Percentiles rank a stretch among this genome's conserved stretches.
These are phyloP conservation scores for Ylistrum balloti DNA, from an alignment of 1,140 invertebrate species.

Conservation along the genomic window DNA sequence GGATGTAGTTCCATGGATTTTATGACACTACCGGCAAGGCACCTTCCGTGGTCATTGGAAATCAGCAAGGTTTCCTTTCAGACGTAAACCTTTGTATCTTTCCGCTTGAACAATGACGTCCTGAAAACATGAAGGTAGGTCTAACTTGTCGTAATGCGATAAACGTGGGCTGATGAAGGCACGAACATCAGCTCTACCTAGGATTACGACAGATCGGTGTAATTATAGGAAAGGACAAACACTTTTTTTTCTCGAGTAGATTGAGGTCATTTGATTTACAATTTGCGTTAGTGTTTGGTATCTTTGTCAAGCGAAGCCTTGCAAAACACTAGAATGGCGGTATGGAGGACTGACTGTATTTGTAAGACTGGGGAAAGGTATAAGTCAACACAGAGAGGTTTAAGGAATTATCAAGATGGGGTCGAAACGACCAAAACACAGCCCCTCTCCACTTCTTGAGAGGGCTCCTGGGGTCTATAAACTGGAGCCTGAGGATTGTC, in stretches of 20 bases:
- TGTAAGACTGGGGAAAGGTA: neutral
- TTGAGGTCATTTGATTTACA: neutral
- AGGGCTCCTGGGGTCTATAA: neutral
- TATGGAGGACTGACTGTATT: neutral
- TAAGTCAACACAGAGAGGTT: neutral
- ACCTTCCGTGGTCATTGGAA: conserved; percentile 13
- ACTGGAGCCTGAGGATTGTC: neutral
- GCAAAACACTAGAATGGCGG: too few relatives aligned
- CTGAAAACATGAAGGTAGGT: conserved; percentile 3
- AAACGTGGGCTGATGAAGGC: conserved; percentile 7
- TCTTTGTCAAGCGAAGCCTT: neutral
- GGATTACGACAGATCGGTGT: neutral
- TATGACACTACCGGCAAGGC: neutral
- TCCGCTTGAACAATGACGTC: conserved; percentile 24
- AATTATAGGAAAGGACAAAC: neutral
- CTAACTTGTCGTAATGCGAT: neutral
- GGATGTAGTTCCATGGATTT: conserved; percentile 27
- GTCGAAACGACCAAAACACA: neutral
- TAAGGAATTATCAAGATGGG: neutral
- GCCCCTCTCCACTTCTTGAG: neutral
- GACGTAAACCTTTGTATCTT: conserved; percentile 13
- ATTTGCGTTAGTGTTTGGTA: neutral
- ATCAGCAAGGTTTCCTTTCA: conserved; percentile 3
- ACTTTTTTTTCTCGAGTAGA: neutral
- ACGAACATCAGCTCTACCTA: neutral